These are phyloP conservation scores for Falco peregrinus DNA, from an alignment of 2,797 vertebrate genomes.

Conservation along the genomic window DNA sequence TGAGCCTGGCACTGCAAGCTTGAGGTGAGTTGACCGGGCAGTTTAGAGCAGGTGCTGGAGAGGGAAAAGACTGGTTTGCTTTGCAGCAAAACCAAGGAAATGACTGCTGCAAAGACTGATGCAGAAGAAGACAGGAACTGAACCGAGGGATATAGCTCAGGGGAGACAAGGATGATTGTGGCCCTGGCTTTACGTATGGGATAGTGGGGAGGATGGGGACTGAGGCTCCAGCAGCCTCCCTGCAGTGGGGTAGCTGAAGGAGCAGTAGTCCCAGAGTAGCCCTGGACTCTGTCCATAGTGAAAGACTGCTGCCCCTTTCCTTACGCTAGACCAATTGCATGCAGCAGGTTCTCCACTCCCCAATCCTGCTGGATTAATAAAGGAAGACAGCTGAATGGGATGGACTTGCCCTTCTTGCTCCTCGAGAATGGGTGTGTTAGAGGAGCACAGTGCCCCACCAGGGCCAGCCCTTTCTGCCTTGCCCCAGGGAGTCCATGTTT, in stretches of 20 bases:
- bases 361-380: not conserved
- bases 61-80: not conserved
- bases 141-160: not conserved
- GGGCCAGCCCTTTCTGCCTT: not conserved
- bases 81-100: not conserved
- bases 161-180: not conserved
- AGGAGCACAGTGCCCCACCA: not conserved
- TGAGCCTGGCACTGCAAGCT: conserved; percentile 22
- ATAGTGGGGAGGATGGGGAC: not conserved
- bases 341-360: not conserved
- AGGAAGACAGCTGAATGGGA: not conserved
- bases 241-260: not conserved
- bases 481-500: not conserved
- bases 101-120: not conserved
- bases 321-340: not conserved
- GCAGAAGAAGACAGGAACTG: not conserved
- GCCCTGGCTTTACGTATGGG: not conserved
- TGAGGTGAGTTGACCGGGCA: conserved; percentile 60
- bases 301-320: not conserved
- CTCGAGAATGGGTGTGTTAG: not conserved
- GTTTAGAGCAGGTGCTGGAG: not conserved
- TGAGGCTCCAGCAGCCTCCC: not conserved
- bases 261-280: not conserved
- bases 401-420: not conserved
- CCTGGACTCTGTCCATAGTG: not conserved